phyloP scores from a whole-genome alignment of 2,888 invertebrate species.

The Omphaloscelis lunosa region DNA sequence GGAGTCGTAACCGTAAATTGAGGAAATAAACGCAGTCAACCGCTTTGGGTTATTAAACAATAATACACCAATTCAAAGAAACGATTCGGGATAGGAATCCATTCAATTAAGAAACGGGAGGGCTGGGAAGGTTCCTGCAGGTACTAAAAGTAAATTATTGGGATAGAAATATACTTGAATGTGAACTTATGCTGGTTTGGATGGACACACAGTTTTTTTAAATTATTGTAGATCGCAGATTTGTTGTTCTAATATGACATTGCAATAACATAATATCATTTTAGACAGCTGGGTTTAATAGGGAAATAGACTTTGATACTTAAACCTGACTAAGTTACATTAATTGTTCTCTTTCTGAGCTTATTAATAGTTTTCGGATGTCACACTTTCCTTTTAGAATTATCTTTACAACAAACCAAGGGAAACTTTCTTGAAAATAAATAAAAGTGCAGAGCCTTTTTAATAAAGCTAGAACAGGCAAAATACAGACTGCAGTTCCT shows the following conservation, averaged over 20 bases:
- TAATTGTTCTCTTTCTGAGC: neutral
- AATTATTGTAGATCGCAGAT: neutral
- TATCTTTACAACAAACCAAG: neutral
- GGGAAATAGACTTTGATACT: no score
- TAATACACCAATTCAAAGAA: slow-evolving; percentile 58
- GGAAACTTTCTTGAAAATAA: neutral
- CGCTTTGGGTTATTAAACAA: slow-evolving; percentile 52
- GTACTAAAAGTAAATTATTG: slow-evolving; percentile 45
- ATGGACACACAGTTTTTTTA: no score
- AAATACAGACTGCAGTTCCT: neutral
- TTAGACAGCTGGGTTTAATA: neutral
- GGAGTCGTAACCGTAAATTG: slow-evolving; percentile 56
- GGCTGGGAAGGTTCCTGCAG: slow-evolving; percentile 8
- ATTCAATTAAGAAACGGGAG: slow-evolving; percentile 59
- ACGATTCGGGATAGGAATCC: slow-evolving; percentile 55
- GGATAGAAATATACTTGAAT: slow-evolving; percentile 15
- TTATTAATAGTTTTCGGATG: neutral
- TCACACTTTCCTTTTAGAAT: slow-evolving; percentile 4
- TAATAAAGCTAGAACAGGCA: neutral
- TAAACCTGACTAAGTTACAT: neutral
- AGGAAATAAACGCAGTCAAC: slow-evolving; percentile 52
- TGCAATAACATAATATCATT: neutral
- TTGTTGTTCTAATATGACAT: neutral
- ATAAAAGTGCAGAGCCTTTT: slow-evolving; percentile 3
- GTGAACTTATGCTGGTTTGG: neutral